Evolutionary conservation across 1,140 invertebrate species (phyloP).

Genomic region (Bombus sylvicola): DNA sequence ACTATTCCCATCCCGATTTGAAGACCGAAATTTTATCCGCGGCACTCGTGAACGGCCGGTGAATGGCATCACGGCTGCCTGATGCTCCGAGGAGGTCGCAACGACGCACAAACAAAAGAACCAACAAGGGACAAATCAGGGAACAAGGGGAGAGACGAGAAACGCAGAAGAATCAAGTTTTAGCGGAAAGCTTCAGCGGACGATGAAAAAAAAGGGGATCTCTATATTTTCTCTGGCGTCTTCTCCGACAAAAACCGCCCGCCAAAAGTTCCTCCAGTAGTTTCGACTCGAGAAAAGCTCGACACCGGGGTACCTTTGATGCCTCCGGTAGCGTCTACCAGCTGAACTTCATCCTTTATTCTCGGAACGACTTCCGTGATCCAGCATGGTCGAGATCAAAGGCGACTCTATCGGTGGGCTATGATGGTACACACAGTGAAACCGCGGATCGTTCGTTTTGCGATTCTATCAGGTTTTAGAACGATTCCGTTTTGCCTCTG

Average conservation of each 20-base stretch:
- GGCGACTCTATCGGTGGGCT: conserved; percentile 5
- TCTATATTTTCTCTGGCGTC: not conserved
- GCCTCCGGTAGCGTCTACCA: not conserved
- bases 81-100: not conserved
- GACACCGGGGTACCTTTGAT: conserved; percentile 1
- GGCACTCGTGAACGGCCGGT: not conserved
- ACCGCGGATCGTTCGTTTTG: conserved; percentile 13
- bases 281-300: not conserved
- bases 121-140: not conserved
- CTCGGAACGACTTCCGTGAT: conserved; percentile 38
- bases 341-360: conserved; percentile 18
- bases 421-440: not conserved
- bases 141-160: too few species aligned
- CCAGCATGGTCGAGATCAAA: conserved; percentile 41
- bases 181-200: not conserved
- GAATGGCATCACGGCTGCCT: not conserved
- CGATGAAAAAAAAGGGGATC: not conserved
- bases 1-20: conserved; percentile 32
- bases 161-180: not conserved
- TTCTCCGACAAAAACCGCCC: too few species aligned
- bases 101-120: not conserved
- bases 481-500: not conserved
- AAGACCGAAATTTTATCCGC: conserved; percentile 23
- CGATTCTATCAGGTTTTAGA: conserved; percentile 24
- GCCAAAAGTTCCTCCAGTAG: not conserved